These are phyloP conservation scores for Cepaea nemoralis DNA, from an alignment of 1,140 invertebrate genomes.

Conservation along the genomic window DNA sequence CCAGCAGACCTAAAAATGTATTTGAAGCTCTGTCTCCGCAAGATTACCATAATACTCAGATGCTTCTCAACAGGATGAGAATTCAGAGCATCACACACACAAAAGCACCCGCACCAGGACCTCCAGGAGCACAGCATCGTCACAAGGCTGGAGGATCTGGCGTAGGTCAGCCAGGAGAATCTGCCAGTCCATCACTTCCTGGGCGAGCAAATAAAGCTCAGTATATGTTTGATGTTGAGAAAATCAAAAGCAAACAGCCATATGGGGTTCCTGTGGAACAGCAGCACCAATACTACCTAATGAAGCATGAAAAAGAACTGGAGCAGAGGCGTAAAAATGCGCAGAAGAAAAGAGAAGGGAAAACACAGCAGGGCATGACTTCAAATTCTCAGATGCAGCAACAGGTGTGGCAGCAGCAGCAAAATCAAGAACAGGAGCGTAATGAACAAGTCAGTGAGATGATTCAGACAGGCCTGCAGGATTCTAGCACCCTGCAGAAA, in stretches of 20 bases:
- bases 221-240: constrained; percentile 23
- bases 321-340: constrained; percentile 24
- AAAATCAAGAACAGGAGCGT: constrained; percentile 50
- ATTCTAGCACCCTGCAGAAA: constrained; percentile 21
- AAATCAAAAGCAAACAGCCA: constrained; percentile 6
- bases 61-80: constrained; percentile 20
- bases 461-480: constrained; percentile 26
- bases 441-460: constrained; percentile 19
- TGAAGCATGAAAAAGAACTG: constrained; percentile 15
- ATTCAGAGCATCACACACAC: background rate
- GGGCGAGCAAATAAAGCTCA: background rate
- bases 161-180: background rate
- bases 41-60: constrained; percentile 10
- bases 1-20: background rate
- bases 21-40: constrained; percentile 27
- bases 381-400: constrained; percentile 29
- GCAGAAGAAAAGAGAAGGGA: background rate
- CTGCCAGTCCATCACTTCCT: background rate
- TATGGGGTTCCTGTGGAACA: constrained; percentile 21
- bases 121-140: background rate
- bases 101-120: background rate
- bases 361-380: background rate
- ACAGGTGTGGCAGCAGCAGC: constrained; percentile 47
- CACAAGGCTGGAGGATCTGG: background rate
- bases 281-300: constrained; percentile 23